Evolutionary conservation across 1,140 invertebrate genomes (phyloP).

Genomic region (Eumeta japonica): DNA sequence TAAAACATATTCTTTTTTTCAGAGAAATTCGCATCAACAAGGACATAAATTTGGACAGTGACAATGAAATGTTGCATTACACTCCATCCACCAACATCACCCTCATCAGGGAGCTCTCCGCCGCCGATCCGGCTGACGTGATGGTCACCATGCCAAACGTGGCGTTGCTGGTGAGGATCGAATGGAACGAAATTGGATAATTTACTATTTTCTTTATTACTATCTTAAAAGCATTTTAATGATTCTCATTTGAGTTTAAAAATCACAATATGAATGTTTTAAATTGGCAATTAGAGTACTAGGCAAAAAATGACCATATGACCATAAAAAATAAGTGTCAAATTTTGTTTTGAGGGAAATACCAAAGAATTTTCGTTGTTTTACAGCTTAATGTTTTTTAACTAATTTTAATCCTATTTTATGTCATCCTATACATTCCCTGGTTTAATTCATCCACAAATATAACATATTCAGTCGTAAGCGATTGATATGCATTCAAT

Average conservation of each 20-base stretch:
- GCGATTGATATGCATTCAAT: too few relatives aligned
- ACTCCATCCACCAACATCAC: constrained; percentile 64
- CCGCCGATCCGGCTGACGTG: constrained; percentile 65
- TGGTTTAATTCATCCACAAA: too few relatives aligned
- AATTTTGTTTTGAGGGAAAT: too few relatives aligned
- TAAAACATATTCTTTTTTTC: constrained; percentile 10
- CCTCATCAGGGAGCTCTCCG: constrained; percentile 70
- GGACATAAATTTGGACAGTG: constrained; percentile 68
- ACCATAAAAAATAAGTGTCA: too few relatives aligned
- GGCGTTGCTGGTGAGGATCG: constrained; percentile 67
- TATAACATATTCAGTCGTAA: too few relatives aligned
- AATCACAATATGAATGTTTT: background rate
- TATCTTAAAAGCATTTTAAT: too few relatives aligned
- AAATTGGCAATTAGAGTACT: constrained; percentile 5
- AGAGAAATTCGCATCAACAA: constrained; percentile 70
- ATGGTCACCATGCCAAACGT: constrained; percentile 73
- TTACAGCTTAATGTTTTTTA: too few relatives aligned
- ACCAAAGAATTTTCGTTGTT: too few relatives aligned
- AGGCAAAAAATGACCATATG: too few relatives aligned
- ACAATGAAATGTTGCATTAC: constrained; percentile 76
- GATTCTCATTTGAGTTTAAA: too few relatives aligned
- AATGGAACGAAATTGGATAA: background rate
- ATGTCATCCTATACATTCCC: too few relatives aligned
- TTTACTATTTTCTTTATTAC: constrained; percentile 1
- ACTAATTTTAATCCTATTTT: too few relatives aligned